A percentile compares a stretch with the other conserved stretches of the same genome.
Conservation (phyloP, 1,140 invertebrate genomes). For the Venustaconcha ellipsiformis region DNA sequence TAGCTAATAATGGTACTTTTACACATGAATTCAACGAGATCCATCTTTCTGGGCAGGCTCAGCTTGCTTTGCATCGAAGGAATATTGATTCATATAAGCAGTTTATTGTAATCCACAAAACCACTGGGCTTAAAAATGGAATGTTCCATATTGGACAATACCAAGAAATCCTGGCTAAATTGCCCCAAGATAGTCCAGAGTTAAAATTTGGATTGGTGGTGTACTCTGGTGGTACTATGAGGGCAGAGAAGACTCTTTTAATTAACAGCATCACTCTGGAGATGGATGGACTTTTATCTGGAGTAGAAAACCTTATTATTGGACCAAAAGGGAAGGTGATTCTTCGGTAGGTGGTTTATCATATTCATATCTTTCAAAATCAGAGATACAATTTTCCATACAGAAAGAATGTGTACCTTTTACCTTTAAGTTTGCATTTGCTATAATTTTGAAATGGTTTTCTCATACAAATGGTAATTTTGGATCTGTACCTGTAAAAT, state of each 20-base stretch:
- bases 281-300: conserved; percentile 43
- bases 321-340: conserved; percentile 46
- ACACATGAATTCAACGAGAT: conserved; percentile 34
- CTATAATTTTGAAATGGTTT: no score
- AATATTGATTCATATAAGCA: conserved; percentile 46
- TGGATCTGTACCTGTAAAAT: no score
- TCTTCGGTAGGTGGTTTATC: conserved; percentile 31
- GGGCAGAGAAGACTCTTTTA: conserved; percentile 35
- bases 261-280: conserved; percentile 53
- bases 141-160: conserved; percentile 44
- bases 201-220: conserved; percentile 49
- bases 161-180: conserved; percentile 43
- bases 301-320: conserved; percentile 47
- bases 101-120: conserved; percentile 42
- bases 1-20: not conserved
- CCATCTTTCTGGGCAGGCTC: conserved; percentile 40
- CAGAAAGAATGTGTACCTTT: no score
- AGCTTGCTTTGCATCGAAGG: conserved; percentile 46
- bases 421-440: no score
- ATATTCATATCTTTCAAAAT: no score
- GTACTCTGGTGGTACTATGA: conserved; percentile 44
- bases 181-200: conserved; percentile 50
- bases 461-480: no score
- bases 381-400: no score
- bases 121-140: conserved; percentile 50